phyloP scores from a whole-genome alignment of 2,797 vertebrate genomes.

The Fistularia tabacaria region DNA sequence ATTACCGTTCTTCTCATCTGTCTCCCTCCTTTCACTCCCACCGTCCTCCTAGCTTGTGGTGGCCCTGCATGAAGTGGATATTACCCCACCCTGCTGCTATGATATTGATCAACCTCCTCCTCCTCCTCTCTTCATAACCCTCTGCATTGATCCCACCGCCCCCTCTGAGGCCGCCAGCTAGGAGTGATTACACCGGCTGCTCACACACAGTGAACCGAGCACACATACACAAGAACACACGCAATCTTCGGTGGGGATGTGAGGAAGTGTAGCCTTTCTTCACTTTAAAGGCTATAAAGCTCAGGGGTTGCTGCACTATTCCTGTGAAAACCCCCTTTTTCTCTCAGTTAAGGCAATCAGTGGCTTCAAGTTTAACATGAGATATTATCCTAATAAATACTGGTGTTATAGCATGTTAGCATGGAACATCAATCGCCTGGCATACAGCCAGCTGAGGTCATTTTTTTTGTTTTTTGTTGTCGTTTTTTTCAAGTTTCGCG shows the following conservation, averaged over 20 bases:
- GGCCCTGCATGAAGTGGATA: slow-evolving; percentile 66
- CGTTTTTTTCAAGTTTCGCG: slow-evolving; percentile 41
- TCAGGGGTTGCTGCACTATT: slow-evolving; percentile 41
- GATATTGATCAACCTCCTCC: slow-evolving; percentile 74
- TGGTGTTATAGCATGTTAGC: slow-evolving; percentile 49
- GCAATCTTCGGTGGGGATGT: slow-evolving; percentile 41
- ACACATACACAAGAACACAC: slow-evolving; percentile 22
- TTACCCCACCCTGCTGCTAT: slow-evolving; percentile 74
- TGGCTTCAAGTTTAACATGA: slow-evolving; percentile 40
- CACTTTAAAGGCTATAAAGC: slow-evolving; percentile 61
- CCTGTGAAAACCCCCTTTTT: slow-evolving; percentile 48
- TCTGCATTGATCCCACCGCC: slow-evolving; percentile 69
- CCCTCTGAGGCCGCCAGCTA: slow-evolving; percentile 63
- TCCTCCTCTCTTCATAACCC: slow-evolving; percentile 64
- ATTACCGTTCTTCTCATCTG: slow-evolving; percentile 37
- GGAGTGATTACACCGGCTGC: slow-evolving; percentile 71
- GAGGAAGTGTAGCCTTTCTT: slow-evolving; percentile 51
- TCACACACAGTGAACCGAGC: slow-evolving; percentile 51
- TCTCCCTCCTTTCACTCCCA: slow-evolving; percentile 31
- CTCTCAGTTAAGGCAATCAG: slow-evolving; percentile 30
- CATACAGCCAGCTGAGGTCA: slow-evolving; percentile 36
- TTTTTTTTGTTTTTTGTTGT: slow-evolving; percentile 20
- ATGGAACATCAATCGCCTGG: slow-evolving; percentile 40
- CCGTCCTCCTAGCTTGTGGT: slow-evolving; percentile 49
- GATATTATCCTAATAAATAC: slow-evolving; percentile 57